These are phyloP conservation scores for Gobio occitaniae DNA, from an alignment of 2,797 vertebrate species.

Conservation along the genomic window DNA sequence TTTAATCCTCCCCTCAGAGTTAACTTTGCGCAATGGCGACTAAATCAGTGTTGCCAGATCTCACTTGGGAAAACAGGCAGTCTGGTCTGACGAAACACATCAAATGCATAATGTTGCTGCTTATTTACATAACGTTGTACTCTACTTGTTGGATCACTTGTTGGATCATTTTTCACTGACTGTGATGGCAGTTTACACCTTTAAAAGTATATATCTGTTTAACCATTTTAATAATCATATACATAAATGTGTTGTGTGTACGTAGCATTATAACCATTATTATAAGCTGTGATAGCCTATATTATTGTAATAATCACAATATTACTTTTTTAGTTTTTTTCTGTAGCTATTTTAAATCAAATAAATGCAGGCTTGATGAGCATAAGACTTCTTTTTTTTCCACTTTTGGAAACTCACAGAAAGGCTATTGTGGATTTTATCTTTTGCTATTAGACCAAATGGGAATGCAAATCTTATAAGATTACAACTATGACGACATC, in stretches of 20 bases:
- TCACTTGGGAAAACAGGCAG: background rate
- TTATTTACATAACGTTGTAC: background rate
- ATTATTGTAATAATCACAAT: too few relatives aligned
- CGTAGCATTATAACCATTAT: too few relatives aligned
- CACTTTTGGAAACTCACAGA: background rate
- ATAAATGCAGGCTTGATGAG: too few relatives aligned
- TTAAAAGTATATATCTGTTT: background rate
- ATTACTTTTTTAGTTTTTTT: too few relatives aligned
- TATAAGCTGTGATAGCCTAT: too few relatives aligned
- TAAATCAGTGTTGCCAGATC: constrained; percentile 28
- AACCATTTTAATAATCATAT: too few relatives aligned
- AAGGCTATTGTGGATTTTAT: background rate
- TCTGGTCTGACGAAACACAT: too few relatives aligned
- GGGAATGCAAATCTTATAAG: background rate
- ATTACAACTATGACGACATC: background rate
- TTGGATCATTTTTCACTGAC: background rate
- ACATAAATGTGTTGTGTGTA: too few relatives aligned
- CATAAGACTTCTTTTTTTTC: too few relatives aligned
- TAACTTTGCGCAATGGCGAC: constrained; percentile 31
- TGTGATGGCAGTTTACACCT: background rate
- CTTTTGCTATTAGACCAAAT: background rate
- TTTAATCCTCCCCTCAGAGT: constrained; percentile 16
- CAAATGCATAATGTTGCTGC: background rate
- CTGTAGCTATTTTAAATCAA: too few relatives aligned
- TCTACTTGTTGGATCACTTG: background rate